These are phyloP conservation scores for Ifrita kowaldi DNA, from an alignment of 2,113 vertebrate genomes.

Conservation along the genomic window DNA sequence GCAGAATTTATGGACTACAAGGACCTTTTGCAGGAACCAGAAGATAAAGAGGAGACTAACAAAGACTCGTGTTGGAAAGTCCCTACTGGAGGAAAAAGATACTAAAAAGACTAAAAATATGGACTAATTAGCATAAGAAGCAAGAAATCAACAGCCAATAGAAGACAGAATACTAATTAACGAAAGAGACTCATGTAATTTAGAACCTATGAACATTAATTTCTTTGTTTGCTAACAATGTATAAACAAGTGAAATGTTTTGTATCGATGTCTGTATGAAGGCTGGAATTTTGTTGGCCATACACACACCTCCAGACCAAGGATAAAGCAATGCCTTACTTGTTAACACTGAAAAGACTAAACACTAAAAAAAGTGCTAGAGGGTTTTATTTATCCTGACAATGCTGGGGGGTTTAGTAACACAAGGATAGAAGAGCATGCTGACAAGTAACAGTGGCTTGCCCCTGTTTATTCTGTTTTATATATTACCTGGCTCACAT, in stretches of 20 bases:
- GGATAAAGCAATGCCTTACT: neutral
- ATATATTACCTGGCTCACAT: neutral
- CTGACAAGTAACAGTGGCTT: neutral
- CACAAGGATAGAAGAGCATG: neutral
- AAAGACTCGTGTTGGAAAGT: neutral
- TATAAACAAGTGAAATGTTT: neutral
- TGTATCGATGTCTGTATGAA: neutral
- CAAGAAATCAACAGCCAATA: neutral
- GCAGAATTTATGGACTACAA: neutral
- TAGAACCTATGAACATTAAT: neutral
- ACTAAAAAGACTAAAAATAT: neutral
- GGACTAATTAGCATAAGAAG: neutral
- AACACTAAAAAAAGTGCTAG: neutral
- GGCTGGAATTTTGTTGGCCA: neutral
- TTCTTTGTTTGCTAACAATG: neutral
- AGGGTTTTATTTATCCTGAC: neutral
- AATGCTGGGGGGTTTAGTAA: neutral
- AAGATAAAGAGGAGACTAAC: neutral
- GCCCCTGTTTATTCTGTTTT: neutral
- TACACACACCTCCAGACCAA: neutral
- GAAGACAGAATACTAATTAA: neutral
- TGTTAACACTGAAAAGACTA: neutral
- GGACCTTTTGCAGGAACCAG: neutral
- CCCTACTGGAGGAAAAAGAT: neutral
- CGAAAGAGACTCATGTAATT: neutral